These are phyloP conservation scores for Musca vetustissima DNA, from an alignment of 1,140 invertebrate species.

Conservation along the genomic window DNA sequence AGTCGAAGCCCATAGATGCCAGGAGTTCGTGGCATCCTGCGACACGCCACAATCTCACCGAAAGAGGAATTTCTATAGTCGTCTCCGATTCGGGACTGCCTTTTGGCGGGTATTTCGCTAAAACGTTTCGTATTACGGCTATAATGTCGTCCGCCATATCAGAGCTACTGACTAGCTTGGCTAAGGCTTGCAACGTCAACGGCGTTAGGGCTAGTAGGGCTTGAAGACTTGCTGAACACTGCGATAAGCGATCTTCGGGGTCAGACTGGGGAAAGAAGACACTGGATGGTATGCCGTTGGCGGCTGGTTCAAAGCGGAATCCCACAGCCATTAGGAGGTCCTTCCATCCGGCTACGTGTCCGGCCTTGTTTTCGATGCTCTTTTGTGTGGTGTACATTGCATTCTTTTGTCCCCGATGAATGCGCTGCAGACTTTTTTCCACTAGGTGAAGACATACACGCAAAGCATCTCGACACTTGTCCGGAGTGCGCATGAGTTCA, in stretches of 20 bases:
- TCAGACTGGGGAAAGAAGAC: constrained; percentile 97
- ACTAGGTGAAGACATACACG: constrained; percentile 81
- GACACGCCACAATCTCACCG: constrained; percentile 85
- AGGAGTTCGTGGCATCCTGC: constrained; percentile 91
- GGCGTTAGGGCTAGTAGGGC: constrained; percentile 81
- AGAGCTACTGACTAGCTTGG: constrained; percentile 75
- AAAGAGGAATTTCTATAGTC: constrained; percentile 75
- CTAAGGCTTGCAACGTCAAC: constrained; percentile 76
- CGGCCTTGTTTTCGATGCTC: constrained; percentile 94
- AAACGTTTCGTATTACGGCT: constrained; percentile 77
- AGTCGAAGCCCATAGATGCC: constrained; percentile 89
- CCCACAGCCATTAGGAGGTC: constrained; percentile 93
- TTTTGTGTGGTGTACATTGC: constrained; percentile 97
- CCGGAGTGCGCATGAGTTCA: constrained; percentile 80
- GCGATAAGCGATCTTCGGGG: constrained; percentile 87
- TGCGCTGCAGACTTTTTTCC: constrained; percentile 92
- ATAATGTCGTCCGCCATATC: constrained; percentile 86
- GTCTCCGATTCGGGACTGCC: constrained; percentile 50
- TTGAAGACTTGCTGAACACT: constrained; percentile 91
- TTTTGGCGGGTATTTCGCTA: constrained; percentile 74
- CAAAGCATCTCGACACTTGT: constrained; percentile 78
- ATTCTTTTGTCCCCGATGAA: constrained; percentile 91
- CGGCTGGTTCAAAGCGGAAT: constrained; percentile 91
- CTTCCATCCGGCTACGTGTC: constrained; percentile 86
- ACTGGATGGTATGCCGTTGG: constrained; percentile 91